Conservation (phyloP, 2,797 vertebrate species). For the Chlorospingus semifuscus region DNA sequence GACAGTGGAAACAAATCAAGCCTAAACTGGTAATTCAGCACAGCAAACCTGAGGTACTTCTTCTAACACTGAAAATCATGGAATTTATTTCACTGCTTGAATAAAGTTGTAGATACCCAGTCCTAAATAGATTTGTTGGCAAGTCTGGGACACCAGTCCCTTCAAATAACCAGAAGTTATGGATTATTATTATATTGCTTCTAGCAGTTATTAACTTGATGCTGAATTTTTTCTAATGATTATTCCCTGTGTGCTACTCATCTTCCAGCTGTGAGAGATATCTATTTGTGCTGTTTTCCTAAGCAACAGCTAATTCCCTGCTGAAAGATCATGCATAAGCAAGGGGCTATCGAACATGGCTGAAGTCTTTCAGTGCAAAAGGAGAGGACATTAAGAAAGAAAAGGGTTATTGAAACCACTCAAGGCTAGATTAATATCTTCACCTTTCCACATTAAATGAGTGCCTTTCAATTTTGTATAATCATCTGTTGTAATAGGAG, state of each 20-base stretch:
- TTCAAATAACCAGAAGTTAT: neutral
- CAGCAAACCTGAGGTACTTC: neutral
- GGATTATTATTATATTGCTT: neutral
- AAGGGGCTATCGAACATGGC: neutral
- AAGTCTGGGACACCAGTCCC: neutral
- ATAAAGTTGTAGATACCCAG: neutral
- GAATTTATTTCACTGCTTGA: neutral
- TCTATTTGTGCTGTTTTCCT: constrained; percentile 24
- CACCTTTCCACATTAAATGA: neutral
- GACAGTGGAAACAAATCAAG: constrained; percentile 27
- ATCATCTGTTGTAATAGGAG: neutral
- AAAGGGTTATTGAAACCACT: constrained; percentile 34
- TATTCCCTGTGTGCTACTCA: neutral
- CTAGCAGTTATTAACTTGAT: neutral
- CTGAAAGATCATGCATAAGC: neutral
- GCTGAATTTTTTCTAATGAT: neutral
- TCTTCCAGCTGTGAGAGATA: constrained; percentile 28
- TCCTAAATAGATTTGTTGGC: neutral
- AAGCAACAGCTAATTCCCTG: neutral
- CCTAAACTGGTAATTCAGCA: neutral
- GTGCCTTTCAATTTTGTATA: neutral
- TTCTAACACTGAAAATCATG: neutral
- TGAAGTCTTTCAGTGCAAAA: neutral
- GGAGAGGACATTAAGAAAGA: constrained; percentile 4
- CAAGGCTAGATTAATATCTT: constrained; percentile 1